phyloP scores from a whole-genome alignment of 2,888 invertebrate genomes.

The Leptogaster cylindrica region DNA sequence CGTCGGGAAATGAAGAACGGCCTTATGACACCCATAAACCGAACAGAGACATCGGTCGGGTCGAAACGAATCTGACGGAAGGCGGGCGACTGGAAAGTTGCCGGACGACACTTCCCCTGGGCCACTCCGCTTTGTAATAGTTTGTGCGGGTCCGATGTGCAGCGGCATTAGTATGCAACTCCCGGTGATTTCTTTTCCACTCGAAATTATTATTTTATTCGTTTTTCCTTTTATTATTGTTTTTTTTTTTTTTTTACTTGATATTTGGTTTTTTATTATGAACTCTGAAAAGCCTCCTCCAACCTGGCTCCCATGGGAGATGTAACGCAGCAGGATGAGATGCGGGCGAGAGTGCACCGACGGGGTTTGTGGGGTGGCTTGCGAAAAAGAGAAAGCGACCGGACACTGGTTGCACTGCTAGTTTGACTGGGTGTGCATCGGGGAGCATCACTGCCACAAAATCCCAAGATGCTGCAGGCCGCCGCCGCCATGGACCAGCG shows the following conservation, averaged over 20 bases:
- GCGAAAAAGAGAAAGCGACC: neutral
- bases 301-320: no score
- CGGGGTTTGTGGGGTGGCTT: no score
- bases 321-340: neutral
- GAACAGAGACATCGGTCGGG: neutral
- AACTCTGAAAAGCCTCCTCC: no score
- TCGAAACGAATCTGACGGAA: slow-evolving; percentile 8
- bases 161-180: neutral
- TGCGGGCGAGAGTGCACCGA: neutral
- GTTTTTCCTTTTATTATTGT: neutral
- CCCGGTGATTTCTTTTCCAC: neutral
- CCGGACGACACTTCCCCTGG: slow-evolving; percentile 28
- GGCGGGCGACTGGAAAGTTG: slow-evolving; percentile 25
- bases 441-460: slow-evolving; percentile 1
- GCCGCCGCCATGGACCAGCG: neutral
- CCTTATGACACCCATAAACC: slow-evolving; percentile 28
- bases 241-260: neutral
- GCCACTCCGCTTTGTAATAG: neutral
- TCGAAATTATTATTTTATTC: no score
- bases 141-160: neutral
- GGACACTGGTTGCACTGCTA: slow-evolving; percentile 33
- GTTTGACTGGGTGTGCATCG: slow-evolving; percentile 10
- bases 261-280: no score
- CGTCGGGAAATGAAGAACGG: slow-evolving; percentile 30
- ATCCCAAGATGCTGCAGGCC: neutral